phyloP scores from a whole-genome alignment of 2,888 invertebrate species.

The Cosmia pyralina region DNA sequence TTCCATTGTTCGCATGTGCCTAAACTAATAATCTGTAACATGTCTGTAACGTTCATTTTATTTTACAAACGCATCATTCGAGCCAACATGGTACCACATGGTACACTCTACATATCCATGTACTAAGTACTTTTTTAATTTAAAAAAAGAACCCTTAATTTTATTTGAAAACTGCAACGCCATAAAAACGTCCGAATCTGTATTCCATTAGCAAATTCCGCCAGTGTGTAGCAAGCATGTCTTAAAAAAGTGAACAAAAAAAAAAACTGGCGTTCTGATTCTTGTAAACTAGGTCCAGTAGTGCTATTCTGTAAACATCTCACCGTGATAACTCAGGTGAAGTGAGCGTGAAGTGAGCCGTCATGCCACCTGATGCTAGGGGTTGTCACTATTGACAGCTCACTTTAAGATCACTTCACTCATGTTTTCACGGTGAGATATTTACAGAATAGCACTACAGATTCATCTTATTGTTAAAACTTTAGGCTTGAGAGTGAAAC shows the following conservation, averaged over 20 bases:
- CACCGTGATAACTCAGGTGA: too few species aligned
- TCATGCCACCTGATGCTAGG: too few species aligned
- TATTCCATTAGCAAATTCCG: conserved; percentile 2
- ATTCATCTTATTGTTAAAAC: conserved; percentile 44
- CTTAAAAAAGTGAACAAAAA: neutral
- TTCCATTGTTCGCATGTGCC: too few species aligned
- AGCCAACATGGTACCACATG: too few species aligned
- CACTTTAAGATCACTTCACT: too few species aligned
- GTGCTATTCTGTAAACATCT: too few species aligned
- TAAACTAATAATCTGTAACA: neutral
- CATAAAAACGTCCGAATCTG: neutral
- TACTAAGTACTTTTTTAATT: neutral
- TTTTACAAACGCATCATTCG: conserved; percentile 1
- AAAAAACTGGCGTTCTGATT: conserved; percentile 19
- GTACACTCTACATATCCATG: neutral
- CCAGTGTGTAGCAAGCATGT: conserved; percentile 14
- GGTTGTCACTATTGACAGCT: too few species aligned
- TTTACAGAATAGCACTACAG: too few species aligned
- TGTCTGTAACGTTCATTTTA: neutral
- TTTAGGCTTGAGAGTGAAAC: conserved; percentile 59
- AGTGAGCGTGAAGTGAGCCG: too few species aligned
- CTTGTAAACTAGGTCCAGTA: conserved; percentile 46
- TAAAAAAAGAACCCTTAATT: too few species aligned
- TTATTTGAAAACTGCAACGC: neutral
- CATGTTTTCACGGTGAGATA: too few species aligned